These are phyloP conservation scores for Drosophila sproati DNA, from an alignment of 1,140 invertebrate species.

Conservation along the genomic window DNA sequence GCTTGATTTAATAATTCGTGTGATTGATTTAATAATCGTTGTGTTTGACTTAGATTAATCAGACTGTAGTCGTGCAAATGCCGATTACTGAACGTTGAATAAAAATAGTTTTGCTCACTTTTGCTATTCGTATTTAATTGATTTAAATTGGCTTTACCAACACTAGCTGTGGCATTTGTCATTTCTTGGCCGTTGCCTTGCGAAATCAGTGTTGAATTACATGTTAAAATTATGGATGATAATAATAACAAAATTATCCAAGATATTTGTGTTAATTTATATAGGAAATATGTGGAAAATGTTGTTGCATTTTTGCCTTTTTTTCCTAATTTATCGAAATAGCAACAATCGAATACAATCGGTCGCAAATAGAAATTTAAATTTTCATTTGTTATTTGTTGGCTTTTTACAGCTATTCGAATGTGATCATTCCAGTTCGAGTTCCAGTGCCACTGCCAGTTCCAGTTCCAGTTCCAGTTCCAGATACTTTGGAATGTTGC, in stretches of 20 bases:
- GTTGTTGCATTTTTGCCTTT: not conserved
- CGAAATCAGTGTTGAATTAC: slow-evolving; percentile 22
- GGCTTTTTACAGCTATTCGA: not conserved
- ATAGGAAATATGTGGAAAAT: slow-evolving; percentile 26
- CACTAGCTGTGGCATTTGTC: not conserved
- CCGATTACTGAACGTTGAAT: slow-evolving; percentile 16
- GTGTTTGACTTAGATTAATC: slow-evolving; percentile 59
- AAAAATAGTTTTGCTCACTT: slow-evolving; percentile 7
- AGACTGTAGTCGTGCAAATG: slow-evolving; percentile 61
- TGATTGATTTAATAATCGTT: no score
- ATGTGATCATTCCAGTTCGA: no score
- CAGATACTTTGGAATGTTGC: slow-evolving; percentile 30
- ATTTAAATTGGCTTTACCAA: slow-evolving; percentile 22
- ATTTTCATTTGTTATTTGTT: not conserved
- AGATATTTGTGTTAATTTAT: slow-evolving; percentile 52
- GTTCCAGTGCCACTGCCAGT: no score
- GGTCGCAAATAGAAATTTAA: no score
- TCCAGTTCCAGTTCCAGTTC: not conserved
- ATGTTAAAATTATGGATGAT: slow-evolving; percentile 39
- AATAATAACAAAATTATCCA: slow-evolving; percentile 52
- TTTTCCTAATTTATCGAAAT: no score
- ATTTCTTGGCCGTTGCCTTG: slow-evolving; percentile 40
- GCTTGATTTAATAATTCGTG: not conserved
- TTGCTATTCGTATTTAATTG: slow-evolving; percentile 20
- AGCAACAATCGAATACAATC: no score